Evolutionary conservation across 2,113 vertebrate species (phyloP).

Genomic region (Aleadryas rufinucha): DNA sequence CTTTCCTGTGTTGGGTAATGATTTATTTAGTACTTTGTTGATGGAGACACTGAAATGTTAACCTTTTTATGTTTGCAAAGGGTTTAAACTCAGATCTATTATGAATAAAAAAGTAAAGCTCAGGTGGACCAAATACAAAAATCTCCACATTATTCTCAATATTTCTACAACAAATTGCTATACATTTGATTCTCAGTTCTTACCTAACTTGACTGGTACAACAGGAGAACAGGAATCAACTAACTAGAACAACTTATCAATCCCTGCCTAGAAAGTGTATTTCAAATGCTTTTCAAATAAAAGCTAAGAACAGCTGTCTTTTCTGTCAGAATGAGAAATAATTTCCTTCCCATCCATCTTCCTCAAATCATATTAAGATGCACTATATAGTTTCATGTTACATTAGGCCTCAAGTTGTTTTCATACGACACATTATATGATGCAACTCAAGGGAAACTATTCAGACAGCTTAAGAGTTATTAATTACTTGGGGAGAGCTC

Average conservation of each 20-base stretch:
- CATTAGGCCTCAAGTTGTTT: constrained; percentile 57
- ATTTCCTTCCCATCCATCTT: constrained; percentile 62
- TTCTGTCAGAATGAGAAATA: constrained; percentile 45
- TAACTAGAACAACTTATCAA: background rate
- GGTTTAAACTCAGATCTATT: constrained; percentile 57
- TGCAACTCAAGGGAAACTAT: constrained; percentile 67
- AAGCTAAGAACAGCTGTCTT: constrained; percentile 49
- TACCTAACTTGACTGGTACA: background rate
- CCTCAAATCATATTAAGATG: constrained; percentile 64
- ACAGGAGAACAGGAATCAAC: background rate
- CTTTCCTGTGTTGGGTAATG: constrained; percentile 62
- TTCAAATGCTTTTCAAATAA: constrained; percentile 37
- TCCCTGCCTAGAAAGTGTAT: background rate
- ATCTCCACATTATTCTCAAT: background rate
- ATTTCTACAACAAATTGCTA: background rate
- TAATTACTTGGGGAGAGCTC: constrained; percentile 42
- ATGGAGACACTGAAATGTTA: constrained; percentile 63
- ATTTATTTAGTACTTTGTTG: constrained; percentile 41
- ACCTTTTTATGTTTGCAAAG: constrained; percentile 50
- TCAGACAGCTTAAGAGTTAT: constrained; percentile 62
- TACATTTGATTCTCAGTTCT: background rate
- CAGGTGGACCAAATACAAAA: constrained; percentile 41
- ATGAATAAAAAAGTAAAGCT: constrained; percentile 65
- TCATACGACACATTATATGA: constrained; percentile 63
- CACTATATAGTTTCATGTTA: constrained; percentile 20